Evolutionary conservation across 64 coral and sea anemone species (phyloP).

Genomic region (Catalaphyllia jardinei): DNA sequence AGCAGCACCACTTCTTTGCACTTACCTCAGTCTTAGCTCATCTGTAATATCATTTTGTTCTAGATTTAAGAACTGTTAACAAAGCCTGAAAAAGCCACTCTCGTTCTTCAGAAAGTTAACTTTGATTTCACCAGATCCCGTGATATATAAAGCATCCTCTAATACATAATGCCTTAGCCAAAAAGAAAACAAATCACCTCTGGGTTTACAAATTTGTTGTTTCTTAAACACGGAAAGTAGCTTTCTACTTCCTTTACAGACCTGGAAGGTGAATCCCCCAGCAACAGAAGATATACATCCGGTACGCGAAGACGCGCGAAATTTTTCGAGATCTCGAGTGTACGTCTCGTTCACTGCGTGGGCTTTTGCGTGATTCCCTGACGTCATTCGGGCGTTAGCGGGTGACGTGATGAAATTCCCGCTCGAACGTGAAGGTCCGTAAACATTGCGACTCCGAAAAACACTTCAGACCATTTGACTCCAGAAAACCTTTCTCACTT

Average conservation of each 20-base stretch:
- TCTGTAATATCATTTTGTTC: background rate
- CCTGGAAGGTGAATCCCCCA: too few relatives aligned
- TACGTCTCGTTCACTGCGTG: conserved; percentile 1
- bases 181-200: too few relatives aligned
- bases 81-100: background rate
- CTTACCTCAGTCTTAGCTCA: conserved; percentile 28
- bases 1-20: conserved; percentile 16
- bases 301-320: too few relatives aligned
- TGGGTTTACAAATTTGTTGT: too few relatives aligned
- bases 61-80: background rate
- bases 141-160: too few relatives aligned
- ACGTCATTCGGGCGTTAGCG: conserved; percentile 25
- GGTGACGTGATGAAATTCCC: conserved; percentile 46
- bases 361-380: background rate
- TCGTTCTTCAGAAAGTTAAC: background rate
- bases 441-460: conserved; percentile 15
- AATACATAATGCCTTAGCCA: too few relatives aligned
- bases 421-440: background rate
- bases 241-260: too few relatives aligned
- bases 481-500: background rate
- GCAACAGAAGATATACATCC: too few relatives aligned
- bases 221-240: too few relatives aligned
- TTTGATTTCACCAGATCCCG: too few relatives aligned
- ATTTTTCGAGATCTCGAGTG: background rate
- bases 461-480: background rate